phyloP scores from a whole-genome alignment of 2,797 vertebrate genomes.

The Catamblyrhynchus diadema region DNA sequence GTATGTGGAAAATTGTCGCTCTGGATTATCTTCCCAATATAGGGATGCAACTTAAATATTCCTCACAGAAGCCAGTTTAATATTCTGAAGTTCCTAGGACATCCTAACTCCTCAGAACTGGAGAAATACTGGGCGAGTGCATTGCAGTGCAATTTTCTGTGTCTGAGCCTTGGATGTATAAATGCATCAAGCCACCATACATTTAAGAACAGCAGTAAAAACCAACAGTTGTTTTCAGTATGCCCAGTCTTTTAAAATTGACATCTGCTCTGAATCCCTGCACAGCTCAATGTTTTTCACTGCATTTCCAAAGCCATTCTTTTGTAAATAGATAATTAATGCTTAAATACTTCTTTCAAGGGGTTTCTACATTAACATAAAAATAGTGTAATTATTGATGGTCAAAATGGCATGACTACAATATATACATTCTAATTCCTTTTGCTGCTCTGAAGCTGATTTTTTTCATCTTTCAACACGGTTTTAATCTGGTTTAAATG shows the following conservation, averaged over 20 bases:
- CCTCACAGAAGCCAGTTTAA: neutral
- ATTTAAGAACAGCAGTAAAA: neutral
- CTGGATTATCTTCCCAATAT: neutral
- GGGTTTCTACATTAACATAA: constrained; percentile 59
- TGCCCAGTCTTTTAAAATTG: constrained; percentile 43
- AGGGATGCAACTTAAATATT: neutral
- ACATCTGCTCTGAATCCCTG: constrained; percentile 55
- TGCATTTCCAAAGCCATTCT: constrained; percentile 57
- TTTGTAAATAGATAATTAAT: constrained; percentile 70
- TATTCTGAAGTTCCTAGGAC: neutral
- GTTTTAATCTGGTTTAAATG: constrained; percentile 20
- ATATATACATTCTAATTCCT: constrained; percentile 53
- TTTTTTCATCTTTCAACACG: constrained; percentile 20
- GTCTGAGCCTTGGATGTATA: neutral
- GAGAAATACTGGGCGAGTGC: neutral
- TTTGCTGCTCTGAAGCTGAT: constrained; percentile 40
- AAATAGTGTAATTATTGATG: constrained; percentile 60
- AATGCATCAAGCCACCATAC: neutral
- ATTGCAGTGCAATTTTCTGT: neutral
- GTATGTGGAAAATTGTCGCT: neutral
- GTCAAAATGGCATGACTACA: constrained; percentile 61
- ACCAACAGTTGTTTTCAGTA: neutral
- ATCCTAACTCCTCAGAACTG: neutral
- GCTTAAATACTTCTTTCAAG: constrained; percentile 66
- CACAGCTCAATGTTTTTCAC: constrained; percentile 31